Evolutionary conservation across 2,797 vertebrate species (phyloP).

Genomic region (Apogon talboti): DNA sequence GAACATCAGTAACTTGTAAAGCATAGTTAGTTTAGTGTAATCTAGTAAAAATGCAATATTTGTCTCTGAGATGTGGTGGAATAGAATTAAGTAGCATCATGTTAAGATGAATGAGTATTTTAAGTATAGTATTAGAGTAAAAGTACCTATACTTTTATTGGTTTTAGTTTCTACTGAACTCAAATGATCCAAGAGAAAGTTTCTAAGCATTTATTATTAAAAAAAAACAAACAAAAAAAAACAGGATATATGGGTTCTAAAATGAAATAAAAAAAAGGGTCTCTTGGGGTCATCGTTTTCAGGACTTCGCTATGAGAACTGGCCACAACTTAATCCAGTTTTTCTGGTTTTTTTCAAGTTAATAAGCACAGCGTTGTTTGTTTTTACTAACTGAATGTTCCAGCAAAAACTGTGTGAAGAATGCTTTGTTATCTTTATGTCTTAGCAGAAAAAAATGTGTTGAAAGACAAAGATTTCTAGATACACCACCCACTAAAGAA

Average conservation of each 20-base stretch:
- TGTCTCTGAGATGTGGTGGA: too few species aligned
- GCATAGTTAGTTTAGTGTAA: too few species aligned
- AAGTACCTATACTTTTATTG: too few species aligned
- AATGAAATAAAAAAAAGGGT: background rate
- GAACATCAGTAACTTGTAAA: too few species aligned
- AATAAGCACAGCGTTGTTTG: conserved; percentile 57
- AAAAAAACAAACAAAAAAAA: conserved; percentile 19
- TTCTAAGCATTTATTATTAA: background rate
- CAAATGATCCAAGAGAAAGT: too few species aligned
- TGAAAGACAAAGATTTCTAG: conserved; percentile 58
- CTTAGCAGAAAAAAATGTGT: conserved; percentile 45
- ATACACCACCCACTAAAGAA: conserved; percentile 48
- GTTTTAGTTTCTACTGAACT: too few species aligned
- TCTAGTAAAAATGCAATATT: too few species aligned
- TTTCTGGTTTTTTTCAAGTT: conserved; percentile 73
- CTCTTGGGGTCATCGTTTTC: conserved; percentile 44
- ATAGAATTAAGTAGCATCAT: too few species aligned
- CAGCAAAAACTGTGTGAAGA: conserved; percentile 58
- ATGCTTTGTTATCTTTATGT: conserved; percentile 63
- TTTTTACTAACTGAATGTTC: conserved; percentile 68
- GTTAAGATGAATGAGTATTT: too few species aligned
- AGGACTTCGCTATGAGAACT: conserved; percentile 12
- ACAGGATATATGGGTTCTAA: background rate
- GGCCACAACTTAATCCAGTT: conserved; percentile 55
- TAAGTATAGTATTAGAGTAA: too few species aligned